Conservation (phyloP, 1,140 invertebrate genomes). For the Drosophila lacertosa region DNA sequence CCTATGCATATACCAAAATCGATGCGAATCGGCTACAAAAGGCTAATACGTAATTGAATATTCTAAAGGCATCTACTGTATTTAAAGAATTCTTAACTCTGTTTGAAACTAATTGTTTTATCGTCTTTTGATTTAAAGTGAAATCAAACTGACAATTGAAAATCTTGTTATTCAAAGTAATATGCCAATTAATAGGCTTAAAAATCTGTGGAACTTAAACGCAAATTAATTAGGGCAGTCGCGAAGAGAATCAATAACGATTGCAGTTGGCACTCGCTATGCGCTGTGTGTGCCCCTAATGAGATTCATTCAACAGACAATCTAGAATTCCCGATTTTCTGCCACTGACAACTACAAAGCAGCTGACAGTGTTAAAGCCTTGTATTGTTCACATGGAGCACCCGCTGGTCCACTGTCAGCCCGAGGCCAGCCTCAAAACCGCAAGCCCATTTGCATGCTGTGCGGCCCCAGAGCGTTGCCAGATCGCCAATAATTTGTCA, state of each 20-base stretch:
- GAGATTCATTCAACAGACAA: slow-evolving; percentile 36
- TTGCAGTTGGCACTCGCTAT: background rate
- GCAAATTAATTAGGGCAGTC: slow-evolving; percentile 20
- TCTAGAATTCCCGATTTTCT: slow-evolving; percentile 8
- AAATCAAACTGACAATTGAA: too few relatives aligned
- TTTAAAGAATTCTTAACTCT: too few relatives aligned
- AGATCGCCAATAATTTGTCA: slow-evolving; percentile 54
- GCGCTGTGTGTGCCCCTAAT: slow-evolving; percentile 13
- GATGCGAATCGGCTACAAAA: too few relatives aligned
- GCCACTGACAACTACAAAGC: slow-evolving; percentile 12
- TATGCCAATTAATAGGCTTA: background rate
- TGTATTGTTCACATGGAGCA: background rate
- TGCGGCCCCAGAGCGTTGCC: background rate
- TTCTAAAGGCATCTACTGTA: too few relatives aligned
- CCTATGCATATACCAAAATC: background rate
- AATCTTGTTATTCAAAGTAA: too few relatives aligned
- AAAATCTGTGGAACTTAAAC: slow-evolving; percentile 1
- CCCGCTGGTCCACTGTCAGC: background rate
- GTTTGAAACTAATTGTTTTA: too few relatives aligned
- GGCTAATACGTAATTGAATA: too few relatives aligned
- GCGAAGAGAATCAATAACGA: slow-evolving; percentile 11
- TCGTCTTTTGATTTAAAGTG: too few relatives aligned
- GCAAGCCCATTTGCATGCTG: slow-evolving; percentile 17
- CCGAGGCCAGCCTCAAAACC: background rate
- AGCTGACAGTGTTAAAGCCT: slow-evolving; percentile 4